Base-by-base conservation (phyloP, 2,113 vertebrate species). In the Pteruthius melanotis region DNA sequence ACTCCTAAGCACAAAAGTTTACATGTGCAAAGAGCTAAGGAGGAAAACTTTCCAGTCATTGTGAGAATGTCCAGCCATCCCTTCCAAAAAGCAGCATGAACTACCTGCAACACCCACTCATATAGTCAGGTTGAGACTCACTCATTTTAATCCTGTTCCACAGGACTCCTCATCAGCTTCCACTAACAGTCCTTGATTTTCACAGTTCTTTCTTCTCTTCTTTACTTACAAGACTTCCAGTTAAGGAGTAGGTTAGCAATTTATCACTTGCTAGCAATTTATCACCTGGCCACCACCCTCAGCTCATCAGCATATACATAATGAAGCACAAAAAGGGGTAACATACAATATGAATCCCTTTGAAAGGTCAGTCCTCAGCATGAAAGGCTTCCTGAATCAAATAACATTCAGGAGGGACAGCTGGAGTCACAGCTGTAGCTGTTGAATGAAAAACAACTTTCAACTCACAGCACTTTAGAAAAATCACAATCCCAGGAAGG, bases 381-480 rank as follows among this genome's bases (percentile, higher is more conserved):
- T 68, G 37, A 76, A 74, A 94, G 61, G 44, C 52, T 94, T 91
- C 78, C 82, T 82, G 89, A 93, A 59, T 53, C 53, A 52, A 90
- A n/a, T 40, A 83, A 66, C 19, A 18, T 79, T 83, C 45, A 80
- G 71, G 42, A 90, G 83, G 47, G 63, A 57, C 79, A 92, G 90
- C 74, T 93, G 82, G 61, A 97, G 49, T 40, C 45, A n/a, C 61
- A 97, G 79, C 63, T 94, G 79, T 57, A 93, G 49, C 71, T 50
- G 20, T 17, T 90, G 79, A 86, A 53, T 70, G 53, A 69, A 93
- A 93, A 94, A 47, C 49, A 93, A 79, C 40, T 90, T 65, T 68
- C n/a, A 71, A 23, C 53, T 93, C 15, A 15, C 8, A 54, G 28
- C 10, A 27, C n/a, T 66, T 83, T 3, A 2, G 44, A 68, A 90